Evolutionary conservation across 2,888 invertebrate species (phyloP).

Genomic region (Trichopoda pennipes): DNA sequence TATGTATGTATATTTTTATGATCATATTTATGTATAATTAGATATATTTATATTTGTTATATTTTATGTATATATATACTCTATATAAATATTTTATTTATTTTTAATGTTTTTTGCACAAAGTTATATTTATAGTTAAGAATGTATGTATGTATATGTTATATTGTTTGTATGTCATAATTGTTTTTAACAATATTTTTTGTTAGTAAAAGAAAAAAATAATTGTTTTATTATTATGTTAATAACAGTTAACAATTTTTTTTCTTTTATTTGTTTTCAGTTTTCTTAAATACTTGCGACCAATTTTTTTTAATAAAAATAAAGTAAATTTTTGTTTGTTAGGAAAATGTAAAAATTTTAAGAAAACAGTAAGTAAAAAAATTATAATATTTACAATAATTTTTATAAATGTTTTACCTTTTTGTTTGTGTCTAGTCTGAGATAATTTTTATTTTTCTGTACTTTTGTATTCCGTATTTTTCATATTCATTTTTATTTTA

Average conservation of each 20-base stretch:
- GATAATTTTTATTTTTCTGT: constrained; percentile 44
- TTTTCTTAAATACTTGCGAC: constrained; percentile 7
- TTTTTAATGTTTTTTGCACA: constrained; percentile 52
- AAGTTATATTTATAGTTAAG: constrained; percentile 45
- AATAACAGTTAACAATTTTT: constrained; percentile 53
- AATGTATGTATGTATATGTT: constrained; percentile 42
- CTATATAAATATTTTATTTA: constrained; percentile 57
- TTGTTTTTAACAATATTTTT: constrained; percentile 36
- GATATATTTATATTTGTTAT: constrained; percentile 22
- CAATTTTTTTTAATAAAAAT: constrained; percentile 20
- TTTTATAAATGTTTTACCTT: constrained; percentile 56
- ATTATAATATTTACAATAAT: constrained; percentile 60
- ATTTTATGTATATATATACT: too few relatives aligned
- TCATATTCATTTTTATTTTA: constrained; percentile 64
- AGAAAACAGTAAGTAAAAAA: constrained; percentile 10
- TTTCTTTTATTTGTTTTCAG: too few relatives aligned
- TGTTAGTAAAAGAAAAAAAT: constrained; percentile 51
- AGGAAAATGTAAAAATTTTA: neutral
- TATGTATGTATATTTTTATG: constrained; percentile 50
- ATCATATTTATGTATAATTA: constrained; percentile 23
- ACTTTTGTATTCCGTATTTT: too few relatives aligned
- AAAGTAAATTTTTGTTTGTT: neutral
- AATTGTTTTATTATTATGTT: constrained; percentile 54
- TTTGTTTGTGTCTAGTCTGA: constrained; percentile 55
- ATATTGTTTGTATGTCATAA: constrained; percentile 42